Evolutionary conservation across 2,888 invertebrate genomes (phyloP).

Genomic region (Stramonita haemastoma): DNA sequence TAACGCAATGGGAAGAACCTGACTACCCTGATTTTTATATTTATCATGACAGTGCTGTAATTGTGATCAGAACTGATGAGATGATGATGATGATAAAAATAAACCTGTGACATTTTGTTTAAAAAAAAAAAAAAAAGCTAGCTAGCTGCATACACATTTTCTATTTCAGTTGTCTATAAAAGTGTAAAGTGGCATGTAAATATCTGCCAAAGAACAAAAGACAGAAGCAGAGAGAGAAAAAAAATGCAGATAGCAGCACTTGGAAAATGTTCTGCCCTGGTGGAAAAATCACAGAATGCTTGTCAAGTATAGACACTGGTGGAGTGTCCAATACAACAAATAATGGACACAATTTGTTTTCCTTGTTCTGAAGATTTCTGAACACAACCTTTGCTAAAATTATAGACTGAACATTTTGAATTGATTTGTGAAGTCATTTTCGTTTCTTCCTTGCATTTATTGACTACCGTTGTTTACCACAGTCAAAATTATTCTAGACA

Average conservation of each 20-base stretch:
- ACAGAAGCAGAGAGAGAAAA: neutral
- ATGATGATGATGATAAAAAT: neutral
- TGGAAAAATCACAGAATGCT: constrained; percentile 51
- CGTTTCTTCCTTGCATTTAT: too few relatives aligned
- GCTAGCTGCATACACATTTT: too few relatives aligned
- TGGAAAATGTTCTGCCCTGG: constrained; percentile 50
- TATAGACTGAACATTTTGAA: too few relatives aligned
- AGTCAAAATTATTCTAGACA: neutral
- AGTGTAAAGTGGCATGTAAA: neutral
- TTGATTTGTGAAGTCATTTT: too few relatives aligned
- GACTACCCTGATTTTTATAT: neutral
- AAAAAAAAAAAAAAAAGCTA: too few relatives aligned
- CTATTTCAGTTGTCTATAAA: too few relatives aligned
- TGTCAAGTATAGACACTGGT: constrained; percentile 37
- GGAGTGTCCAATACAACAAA: neutral
- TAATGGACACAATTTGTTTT: neutral
- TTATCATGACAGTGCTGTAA: neutral
- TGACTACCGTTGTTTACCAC: too few relatives aligned
- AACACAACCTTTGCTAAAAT: too few relatives aligned
- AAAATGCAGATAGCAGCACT: constrained; percentile 48
- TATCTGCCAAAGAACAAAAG: neutral
- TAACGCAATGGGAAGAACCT: neutral
- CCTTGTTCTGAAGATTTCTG: neutral
- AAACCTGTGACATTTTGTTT: neutral
- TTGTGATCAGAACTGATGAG: too few relatives aligned